phyloP scores from a whole-genome alignment of 2,888 invertebrate genomes.

The Hololepta plana region DNA sequence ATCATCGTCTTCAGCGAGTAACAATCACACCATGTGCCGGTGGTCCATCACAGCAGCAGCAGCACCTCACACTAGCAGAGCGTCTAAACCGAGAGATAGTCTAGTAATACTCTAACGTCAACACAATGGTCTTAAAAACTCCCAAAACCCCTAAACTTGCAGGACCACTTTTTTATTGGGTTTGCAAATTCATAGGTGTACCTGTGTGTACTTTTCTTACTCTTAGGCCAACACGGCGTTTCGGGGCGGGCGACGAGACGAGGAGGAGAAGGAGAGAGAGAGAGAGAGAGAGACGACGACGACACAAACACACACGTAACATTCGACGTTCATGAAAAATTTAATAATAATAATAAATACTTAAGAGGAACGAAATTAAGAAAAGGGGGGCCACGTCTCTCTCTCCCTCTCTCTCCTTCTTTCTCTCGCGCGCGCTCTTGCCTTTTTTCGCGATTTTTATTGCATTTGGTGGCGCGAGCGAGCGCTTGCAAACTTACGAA shows the following conservation, averaged over 20 bases:
- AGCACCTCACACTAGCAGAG: too few species aligned
- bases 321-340: too few species aligned
- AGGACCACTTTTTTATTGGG: conserved; percentile 43
- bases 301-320: too few species aligned
- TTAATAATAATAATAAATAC: background rate
- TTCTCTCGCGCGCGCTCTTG: too few species aligned
- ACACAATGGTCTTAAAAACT: conserved; percentile 17
- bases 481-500: too few species aligned
- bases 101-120: conserved; percentile 30
- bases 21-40: too few species aligned
- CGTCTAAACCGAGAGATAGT: conserved; percentile 28
- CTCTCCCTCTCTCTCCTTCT: too few species aligned
- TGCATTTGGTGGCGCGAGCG: too few species aligned
- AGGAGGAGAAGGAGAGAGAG: conserved; percentile 13
- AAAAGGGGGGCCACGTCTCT: too few species aligned
- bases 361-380: background rate
- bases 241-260: conserved; percentile 17
- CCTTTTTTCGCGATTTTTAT: too few species aligned
- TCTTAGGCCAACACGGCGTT: conserved; percentile 23
- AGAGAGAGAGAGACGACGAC: conserved; percentile 4
- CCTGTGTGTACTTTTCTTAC: conserved; percentile 21
- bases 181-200: conserved; percentile 38
- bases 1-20: too few species aligned
- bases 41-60: too few species aligned
- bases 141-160: conserved; percentile 35